Base-by-base conservation (phyloP, 23 tunicate species). In the Trididemnum nubilum region DNA sequence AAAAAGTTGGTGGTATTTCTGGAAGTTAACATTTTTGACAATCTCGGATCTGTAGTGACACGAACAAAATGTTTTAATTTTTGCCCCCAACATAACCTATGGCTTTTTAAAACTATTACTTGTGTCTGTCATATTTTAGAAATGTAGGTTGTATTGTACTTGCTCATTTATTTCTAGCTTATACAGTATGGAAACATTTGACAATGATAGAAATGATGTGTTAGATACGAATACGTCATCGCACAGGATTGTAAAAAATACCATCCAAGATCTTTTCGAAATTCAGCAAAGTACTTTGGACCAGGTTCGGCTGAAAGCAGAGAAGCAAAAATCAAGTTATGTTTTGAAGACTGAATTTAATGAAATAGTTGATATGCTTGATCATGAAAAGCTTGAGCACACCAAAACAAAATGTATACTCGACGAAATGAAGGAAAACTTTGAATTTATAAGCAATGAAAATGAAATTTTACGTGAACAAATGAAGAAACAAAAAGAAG, bases 381-480 rank as follows among this genome's bases (percentile, higher is more conserved):
- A 83, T 61, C 61, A 83, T 36, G 97, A 92, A 83, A 82, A 58
- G 32, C 80, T 92, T 15, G 82, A 86, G 3, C 91, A 86, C 59
- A 33, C 72, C 21, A 92, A 92, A 92, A 92, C 97, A 25, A 86
- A 82, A 63, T 18, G 86, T 25, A 51, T 86, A 2, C 88, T 86
- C 19, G 88, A 77, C 1, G 83, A 92, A 72, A 78, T 69, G 30
- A 70, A 72, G 18, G 92, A 92, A 54, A 78, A 82, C 61, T 35
- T 83, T 18, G 58, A 82, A 23, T 92, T 86, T 64, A 36, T 74
- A 2, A 19, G 19, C 39, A 85, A 74, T 72, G 85, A 92, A 71
- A 78, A 65, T 40, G 88, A 92, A 61, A 92, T 92, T 35, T 64
- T 92, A 30, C 78, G 63, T 21, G 33, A 72, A 35, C 97, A 87